These are phyloP conservation scores for Platycercus adscitus DNA, from an alignment of 2,113 vertebrate genomes.

Conservation along the genomic window DNA sequence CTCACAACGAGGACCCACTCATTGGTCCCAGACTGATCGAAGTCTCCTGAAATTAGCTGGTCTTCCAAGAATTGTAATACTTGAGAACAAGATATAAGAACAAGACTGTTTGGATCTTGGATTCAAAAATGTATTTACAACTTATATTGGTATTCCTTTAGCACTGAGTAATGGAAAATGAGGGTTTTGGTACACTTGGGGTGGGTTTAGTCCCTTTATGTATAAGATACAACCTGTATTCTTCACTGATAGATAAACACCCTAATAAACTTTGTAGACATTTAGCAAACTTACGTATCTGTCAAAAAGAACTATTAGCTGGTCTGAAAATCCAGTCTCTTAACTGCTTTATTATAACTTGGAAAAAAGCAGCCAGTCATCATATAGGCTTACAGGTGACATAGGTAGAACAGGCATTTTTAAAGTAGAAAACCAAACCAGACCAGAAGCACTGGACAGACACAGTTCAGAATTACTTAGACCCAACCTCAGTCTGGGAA, in stretches of 20 bases:
- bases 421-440: background rate
- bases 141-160: background rate
- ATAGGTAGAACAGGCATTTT: background rate
- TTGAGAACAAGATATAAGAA: background rate
- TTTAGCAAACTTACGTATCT: background rate
- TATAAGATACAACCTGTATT: background rate
- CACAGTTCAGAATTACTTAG: background rate
- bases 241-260: background rate
- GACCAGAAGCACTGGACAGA: background rate
- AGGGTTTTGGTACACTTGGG: background rate
- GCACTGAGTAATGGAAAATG: background rate
- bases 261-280: background rate
- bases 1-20: rapidly evolving
- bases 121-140: background rate
- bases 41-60: background rate
- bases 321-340: background rate
- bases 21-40: background rate
- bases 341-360: background rate
- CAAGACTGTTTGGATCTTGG: background rate
- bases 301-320: background rate
- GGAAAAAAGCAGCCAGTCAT: background rate
- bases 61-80: background rate
- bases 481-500: background rate
- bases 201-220: background rate
- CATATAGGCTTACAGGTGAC: background rate